Percentiles rank a stretch among this genome's conserved stretches.
Evolutionary conservation across 2,888 invertebrate species (phyloP).

Genomic region (Ophion ventricosus): DNA sequence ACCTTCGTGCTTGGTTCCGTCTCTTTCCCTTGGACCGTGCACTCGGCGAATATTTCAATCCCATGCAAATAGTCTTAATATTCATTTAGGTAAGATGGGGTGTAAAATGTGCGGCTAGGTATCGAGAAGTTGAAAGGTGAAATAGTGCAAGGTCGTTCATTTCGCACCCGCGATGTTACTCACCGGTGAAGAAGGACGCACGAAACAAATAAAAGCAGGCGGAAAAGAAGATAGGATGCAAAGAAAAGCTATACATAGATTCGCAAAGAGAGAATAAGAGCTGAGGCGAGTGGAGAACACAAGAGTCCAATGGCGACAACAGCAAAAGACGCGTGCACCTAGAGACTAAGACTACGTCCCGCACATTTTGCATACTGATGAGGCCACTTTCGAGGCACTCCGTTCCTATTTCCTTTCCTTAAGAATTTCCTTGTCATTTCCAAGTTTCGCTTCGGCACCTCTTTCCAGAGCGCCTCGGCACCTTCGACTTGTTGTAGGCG

Average conservation of each 20-base stretch:
- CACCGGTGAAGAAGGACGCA: conserved; percentile 47
- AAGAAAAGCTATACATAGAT: conserved; percentile 39
- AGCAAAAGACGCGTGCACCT: conserved; percentile 69
- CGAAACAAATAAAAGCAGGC: conserved; percentile 24
- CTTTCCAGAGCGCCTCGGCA: conserved; percentile 48
- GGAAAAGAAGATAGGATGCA: conserved; percentile 55
- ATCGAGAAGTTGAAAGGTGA: neutral
- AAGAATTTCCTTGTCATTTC: conserved; percentile 75
- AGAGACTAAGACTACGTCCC: conserved; percentile 65
- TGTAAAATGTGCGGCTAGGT: neutral
- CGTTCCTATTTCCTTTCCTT: conserved; percentile 75
- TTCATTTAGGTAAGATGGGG: neutral
- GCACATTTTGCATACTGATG: conserved; percentile 80
- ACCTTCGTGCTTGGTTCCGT: neutral
- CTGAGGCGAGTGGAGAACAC: conserved; percentile 71
- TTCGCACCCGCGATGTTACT: conserved; percentile 54
- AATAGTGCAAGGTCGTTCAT: conserved; percentile 34
- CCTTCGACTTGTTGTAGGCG: conserved; percentile 63
- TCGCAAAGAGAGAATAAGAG: conserved; percentile 59
- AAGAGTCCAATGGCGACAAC: conserved; percentile 64
- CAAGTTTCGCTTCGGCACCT: conserved; percentile 69
- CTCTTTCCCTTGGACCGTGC: too few relatives aligned
- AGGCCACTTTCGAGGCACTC: conserved; percentile 76
- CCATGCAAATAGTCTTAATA: neutral
- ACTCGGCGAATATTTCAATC: neutral